Base-by-base conservation (phyloP, 2,797 vertebrate species). In the Pristis pectinata region DNA sequence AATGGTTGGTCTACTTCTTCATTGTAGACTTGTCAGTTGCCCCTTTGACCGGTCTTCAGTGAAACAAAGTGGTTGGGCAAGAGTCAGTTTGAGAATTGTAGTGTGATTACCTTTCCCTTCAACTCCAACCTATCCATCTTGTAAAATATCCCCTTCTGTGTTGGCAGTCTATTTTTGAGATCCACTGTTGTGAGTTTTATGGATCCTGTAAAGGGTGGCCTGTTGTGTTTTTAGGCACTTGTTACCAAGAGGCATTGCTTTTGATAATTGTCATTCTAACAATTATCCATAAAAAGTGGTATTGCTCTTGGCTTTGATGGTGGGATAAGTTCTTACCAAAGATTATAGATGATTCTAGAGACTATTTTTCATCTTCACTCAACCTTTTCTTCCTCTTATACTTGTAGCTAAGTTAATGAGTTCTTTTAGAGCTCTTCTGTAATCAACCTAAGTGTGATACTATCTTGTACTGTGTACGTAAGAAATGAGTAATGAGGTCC, bases 401-500 rank as follows among this genome's bases (percentile, higher is more conserved):
- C 92, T 76, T 94, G 67, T 76, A 56, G 49, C 76, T 76, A 94
- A 74, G 92, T 94, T 76, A 53, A 94, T 94, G 92, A 76, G 92
- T 94, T 94, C 92, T 53, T 94, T 94, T 53, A 74, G 7, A 94
- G 70, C 92, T 94, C 92, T 94, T 67, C 92, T n/a, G 92, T 94
- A 94, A 94, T 94, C 92, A 94, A 76, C 72, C 92, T 94, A 53
- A 49, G 92, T 94, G 41, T 76, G 92, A 94, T 94, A 74, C 92
- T 76, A 74, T 56, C 70, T 94, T 76, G 44, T 56, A 94, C 92
- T 94, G 70, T 53, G 44, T 49, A 70, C 44, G 24, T 92, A n/a
- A 49, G 92, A 74, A 94, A 94, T 94, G 92, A 94, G 70, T 94
- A 94, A 94, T 94, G 92, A 94, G 92, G 70, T 94, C 70, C 41